Evolutionary conservation across 2,888 invertebrate species (phyloP).

Genomic region (Pollenia amentaria): DNA sequence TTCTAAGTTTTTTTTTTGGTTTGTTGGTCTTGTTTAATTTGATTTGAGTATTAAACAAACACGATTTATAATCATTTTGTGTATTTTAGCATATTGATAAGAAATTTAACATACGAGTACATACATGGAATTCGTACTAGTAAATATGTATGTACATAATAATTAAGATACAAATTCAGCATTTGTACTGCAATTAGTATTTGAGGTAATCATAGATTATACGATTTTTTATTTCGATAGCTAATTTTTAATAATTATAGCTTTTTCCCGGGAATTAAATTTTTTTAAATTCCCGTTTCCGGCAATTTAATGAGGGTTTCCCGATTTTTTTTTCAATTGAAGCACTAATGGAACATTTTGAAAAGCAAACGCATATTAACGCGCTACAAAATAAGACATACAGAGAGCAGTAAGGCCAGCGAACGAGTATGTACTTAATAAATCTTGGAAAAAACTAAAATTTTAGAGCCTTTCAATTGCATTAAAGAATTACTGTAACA

Average conservation of each 20-base stretch:
- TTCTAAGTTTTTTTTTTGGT: slow-evolving; percentile 27
- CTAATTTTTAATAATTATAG: neutral
- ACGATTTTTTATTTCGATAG: neutral
- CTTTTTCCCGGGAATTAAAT: too few species aligned
- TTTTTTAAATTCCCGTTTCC: too few species aligned
- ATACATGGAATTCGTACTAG: slow-evolving; percentile 9
- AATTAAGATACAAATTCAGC: neutral
- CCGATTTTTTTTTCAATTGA: too few species aligned
- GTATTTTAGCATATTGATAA: slow-evolving; percentile 67
- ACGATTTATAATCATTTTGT: slow-evolving; percentile 54
- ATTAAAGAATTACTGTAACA: too few species aligned
- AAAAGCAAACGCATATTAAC: too few species aligned
- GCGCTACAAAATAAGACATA: too few species aligned
- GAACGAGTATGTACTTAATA: too few species aligned
- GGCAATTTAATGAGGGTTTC: too few species aligned
- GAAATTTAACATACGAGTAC: slow-evolving; percentile 55
- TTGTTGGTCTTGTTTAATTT: slow-evolving; percentile 23
- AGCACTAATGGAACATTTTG: too few species aligned
- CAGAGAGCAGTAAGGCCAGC: too few species aligned
- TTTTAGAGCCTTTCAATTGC: too few species aligned
- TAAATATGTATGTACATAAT: neutral
- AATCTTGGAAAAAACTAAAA: too few species aligned
- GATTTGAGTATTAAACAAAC: slow-evolving; percentile 53
- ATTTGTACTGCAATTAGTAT: neutral
- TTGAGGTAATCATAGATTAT: neutral